Evolutionary conservation across 2,888 invertebrate genomes (phyloP), one percentile per base, ranked within the genome.

Genomic region (Craniophora ligustri): DNA sequence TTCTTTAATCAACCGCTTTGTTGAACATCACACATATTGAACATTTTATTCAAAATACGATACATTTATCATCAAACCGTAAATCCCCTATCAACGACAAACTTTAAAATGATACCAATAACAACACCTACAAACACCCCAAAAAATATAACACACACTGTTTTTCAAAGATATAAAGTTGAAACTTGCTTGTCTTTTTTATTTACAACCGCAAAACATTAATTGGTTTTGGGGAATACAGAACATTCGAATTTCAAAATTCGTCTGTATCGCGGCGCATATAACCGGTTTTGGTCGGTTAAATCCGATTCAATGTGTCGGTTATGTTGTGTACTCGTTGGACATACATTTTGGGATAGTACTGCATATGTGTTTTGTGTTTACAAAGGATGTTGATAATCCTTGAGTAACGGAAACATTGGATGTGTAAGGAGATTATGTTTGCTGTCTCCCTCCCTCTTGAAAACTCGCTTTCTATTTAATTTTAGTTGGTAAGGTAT

Each of bases 261-360:
- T 72, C 38, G 23, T 61, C 55, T 75, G 70, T 76, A 76, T 80
- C 72, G 71, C 57, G 60, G 64, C 46, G 54, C 40, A 34, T 71
- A 73, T 76, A 79, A 75, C 79, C 72, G 68, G 78, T 67, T 77
- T 57, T 64, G 69, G 53, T 71, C 70, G 75, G 77, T 73, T 76
- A 74, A 75, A 79, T 76, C 82, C 75, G 72, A 69, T 39, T 57
- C 65, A 63, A 70, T 67, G 72, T 70, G 69, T 74, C 67, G 69
- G 80, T 75, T 82, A 78, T 73, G 67, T 72, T 51, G 57, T 64
- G 53, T 59, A 53, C 54, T 51, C 18, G 46, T 39, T 44, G 32
- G 60, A 42, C 32, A 64, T 70, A 73, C 54, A 73, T 73, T 67
- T 49, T 26, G 54, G 48, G 62, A 40, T 39, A 38, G 36, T 26